Conservation (phyloP, 2,888 invertebrate genomes). For the Oxycera nigricornis region DNA sequence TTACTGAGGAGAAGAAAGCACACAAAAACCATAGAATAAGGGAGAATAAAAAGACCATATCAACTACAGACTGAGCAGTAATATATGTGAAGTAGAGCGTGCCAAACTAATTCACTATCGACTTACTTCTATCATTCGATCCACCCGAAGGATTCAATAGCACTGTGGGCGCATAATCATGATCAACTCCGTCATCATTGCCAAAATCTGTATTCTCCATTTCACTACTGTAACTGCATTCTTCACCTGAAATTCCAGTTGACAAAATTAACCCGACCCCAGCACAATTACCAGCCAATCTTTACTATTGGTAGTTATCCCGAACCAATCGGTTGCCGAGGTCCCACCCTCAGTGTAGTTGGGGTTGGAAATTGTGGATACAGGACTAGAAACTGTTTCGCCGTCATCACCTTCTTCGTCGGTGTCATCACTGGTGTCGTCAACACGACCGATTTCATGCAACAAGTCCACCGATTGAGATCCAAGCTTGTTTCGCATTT, state of each 20-base stretch:
- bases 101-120: too few relatives aligned
- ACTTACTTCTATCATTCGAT: conserved; percentile 76
- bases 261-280: neutral
- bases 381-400: conserved; percentile 69
- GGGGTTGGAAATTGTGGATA: conserved; percentile 56
- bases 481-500: conserved; percentile 22
- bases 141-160: conserved; percentile 74
- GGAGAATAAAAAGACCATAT: too few relatives aligned
- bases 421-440: conserved; percentile 53
- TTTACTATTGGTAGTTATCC: conserved; percentile 85
- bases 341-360: conserved; percentile 67
- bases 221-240: conserved; percentile 84
- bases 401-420: conserved; percentile 65
- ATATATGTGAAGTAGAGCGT: neutral
- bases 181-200: conserved; percentile 66
- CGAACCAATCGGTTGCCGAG: conserved; percentile 83
- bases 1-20: conserved; percentile 68
- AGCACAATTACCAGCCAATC: neutral
- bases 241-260: conserved; percentile 66
- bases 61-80: neutral
- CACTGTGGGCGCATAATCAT: conserved; percentile 75
- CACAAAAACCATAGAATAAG: too few relatives aligned
- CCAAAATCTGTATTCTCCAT: conserved; percentile 71
- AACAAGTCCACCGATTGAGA: conserved; percentile 28
- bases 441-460: conserved; percentile 16